phyloP scores from a whole-genome alignment of 2,797 vertebrate genomes.

The Coregonus ussuriensis region DNA sequence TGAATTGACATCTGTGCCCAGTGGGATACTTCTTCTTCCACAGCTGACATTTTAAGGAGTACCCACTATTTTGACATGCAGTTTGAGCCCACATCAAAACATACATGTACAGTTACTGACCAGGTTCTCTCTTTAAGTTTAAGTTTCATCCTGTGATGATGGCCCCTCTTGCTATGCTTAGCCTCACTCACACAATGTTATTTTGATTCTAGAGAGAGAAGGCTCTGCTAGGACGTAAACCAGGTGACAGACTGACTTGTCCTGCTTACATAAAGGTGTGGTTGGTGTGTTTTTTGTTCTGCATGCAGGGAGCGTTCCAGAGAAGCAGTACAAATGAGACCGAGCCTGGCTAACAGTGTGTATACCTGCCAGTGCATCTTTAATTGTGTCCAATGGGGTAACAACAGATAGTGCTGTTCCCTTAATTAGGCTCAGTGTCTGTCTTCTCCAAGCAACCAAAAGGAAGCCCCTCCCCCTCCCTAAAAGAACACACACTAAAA shows the following conservation, averaged over 20 bases:
- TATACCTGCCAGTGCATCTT: background rate
- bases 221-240: slow-evolving; percentile 48
- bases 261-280: slow-evolving; percentile 30
- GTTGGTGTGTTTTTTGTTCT: slow-evolving; percentile 22
- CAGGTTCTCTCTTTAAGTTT: slow-evolving; percentile 9
- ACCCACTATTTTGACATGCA: background rate
- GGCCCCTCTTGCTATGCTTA: slow-evolving; percentile 19
- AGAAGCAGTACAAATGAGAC: background rate
- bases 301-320: background rate
- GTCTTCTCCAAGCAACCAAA: background rate
- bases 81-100: no score
- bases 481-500: background rate
- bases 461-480: background rate
- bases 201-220: slow-evolving; percentile 12
- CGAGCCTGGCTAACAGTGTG: background rate
- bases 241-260: slow-evolving; percentile 35
- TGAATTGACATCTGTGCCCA: no score
- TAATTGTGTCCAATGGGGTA: background rate
- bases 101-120: slow-evolving; percentile 14
- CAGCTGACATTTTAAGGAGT: slow-evolving; percentile 37
- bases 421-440: background rate
- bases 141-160: slow-evolving; percentile 34
- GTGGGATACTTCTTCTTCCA: slow-evolving; percentile 19
- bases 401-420: background rate
- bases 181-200: slow-evolving; percentile 40